These are phyloP conservation scores for Actinostola sp. DNA, from an alignment of 92 coral and sea anemone species.

Conservation along the genomic window DNA sequence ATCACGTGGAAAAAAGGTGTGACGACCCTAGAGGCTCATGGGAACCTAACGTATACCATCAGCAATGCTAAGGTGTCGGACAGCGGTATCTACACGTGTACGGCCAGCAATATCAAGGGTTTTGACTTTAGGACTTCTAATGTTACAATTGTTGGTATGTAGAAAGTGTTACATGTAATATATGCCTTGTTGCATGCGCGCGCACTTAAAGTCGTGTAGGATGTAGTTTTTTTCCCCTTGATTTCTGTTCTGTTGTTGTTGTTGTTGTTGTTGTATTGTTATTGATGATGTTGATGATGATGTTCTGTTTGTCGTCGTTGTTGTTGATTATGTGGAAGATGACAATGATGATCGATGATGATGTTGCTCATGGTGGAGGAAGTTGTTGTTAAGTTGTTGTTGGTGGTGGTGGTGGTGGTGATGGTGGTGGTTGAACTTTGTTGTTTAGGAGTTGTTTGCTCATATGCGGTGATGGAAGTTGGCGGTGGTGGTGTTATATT, in stretches of 20 bases:
- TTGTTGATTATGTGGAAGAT: no score
- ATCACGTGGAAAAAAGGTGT: slow-evolving; percentile 81
- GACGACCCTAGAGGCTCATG: slow-evolving; percentile 27
- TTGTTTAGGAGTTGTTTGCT: no score
- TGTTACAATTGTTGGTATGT: slow-evolving; percentile 69
- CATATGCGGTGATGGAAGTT: no score
- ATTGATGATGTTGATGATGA: neutral
- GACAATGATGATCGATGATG: no score
- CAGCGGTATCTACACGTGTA: slow-evolving; percentile 78
- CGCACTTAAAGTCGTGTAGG: neutral
- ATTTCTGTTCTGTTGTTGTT: neutral
- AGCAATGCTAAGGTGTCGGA: slow-evolving; percentile 37
- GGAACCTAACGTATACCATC: slow-evolving; percentile 33
- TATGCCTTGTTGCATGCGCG: neutral
- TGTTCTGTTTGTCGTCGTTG: no score
- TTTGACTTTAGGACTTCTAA: slow-evolving; percentile 52
- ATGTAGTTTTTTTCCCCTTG: neutral
- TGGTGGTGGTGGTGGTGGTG: no score
- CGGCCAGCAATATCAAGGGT: slow-evolving; percentile 68
- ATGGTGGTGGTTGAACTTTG: no score
- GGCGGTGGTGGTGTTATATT: no score
- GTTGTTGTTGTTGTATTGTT: neutral
- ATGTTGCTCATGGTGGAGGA: no score
- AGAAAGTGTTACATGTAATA: neutral
- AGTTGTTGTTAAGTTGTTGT: no score